Conservation (phyloP, 2,888 invertebrate species). For the Cinara cedri region DNA sequence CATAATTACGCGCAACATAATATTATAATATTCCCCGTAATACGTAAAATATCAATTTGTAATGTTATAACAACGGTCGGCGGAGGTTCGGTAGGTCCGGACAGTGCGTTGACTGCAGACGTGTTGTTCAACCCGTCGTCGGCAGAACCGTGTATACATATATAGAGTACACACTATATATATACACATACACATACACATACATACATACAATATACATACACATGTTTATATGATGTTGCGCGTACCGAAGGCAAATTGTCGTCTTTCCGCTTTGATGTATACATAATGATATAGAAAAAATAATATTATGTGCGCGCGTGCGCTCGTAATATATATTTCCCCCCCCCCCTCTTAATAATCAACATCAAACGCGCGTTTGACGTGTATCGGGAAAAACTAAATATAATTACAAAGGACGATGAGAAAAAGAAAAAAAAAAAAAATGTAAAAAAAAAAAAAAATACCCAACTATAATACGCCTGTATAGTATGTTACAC, state of each 20-base stretch:
- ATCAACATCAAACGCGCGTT: not conserved
- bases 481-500: too few species aligned
- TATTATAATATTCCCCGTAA: too few species aligned
- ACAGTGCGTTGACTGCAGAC: slow-evolving; percentile 14
- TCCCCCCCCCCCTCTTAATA: not conserved
- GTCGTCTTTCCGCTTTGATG: slow-evolving; percentile 25
- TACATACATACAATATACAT: too few species aligned
- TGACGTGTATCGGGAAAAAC: slow-evolving; percentile 29
- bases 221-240: not conserved
- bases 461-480: too few species aligned
- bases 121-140: slow-evolving; percentile 17
- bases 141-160: not conserved
- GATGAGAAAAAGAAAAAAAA: too few species aligned
- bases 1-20: too few species aligned
- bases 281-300: not conserved
- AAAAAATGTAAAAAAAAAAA: too few species aligned
- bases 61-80: too few species aligned
- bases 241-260: not conserved
- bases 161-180: not conserved
- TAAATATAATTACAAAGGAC: slow-evolving; percentile 10
- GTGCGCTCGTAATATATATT: not conserved
- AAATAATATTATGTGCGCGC: not conserved
- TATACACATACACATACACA: not conserved
- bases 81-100: not conserved
- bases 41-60: too few species aligned